Evolutionary conservation across 2,888 invertebrate species (phyloP), one percentile per base, ranked within the genome.

Genomic region (Troilus luridus): DNA sequence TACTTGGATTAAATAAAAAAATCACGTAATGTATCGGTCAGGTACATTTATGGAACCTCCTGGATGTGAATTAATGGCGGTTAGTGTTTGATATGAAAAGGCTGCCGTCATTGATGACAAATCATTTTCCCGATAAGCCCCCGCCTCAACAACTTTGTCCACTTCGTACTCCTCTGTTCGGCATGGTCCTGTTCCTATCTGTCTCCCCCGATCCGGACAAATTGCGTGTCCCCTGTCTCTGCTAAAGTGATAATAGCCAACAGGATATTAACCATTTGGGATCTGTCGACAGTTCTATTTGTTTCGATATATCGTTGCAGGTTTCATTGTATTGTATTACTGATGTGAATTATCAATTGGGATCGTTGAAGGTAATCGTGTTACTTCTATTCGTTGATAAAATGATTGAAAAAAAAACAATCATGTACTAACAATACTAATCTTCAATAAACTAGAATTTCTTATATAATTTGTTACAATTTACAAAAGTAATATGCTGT

Each of bases 91-190:
- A 21, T n/a, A 85, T 85, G 56, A n/a, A 85, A 54, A 54, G 85
- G 54, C 56, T 85, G 56, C 85, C 54, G 85, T 58, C 56, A 85
- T 77, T 77, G 56, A n/a, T 85, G 85, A 85, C 85, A 85, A 85
- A 85, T 85, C 85, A 85, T 85, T 85, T 85, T 85, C 21, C 85
- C 85, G 85, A 85, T 85, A 85, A 56, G 85, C 85, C 56, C 0
- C 54, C 19, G 67, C 8, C 19, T 17, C 27, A 17, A 41, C 72
- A 41, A 77, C 41, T 41, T 41, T 41, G 41, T 41, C 41, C 41
- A 41, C 72, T 77, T 27, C 41, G 72, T 41, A 27, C 72, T 77
- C 72, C 41, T 41, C 72, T 77, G 17, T 77, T 77, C 24, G 72
- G 72, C 72, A 27, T 77, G 41, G 41, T 77, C 41, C 72, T 41